Evolutionary conservation across 2,113 vertebrate genomes (phyloP).

Genomic region (Psittacula cyanocephala): DNA sequence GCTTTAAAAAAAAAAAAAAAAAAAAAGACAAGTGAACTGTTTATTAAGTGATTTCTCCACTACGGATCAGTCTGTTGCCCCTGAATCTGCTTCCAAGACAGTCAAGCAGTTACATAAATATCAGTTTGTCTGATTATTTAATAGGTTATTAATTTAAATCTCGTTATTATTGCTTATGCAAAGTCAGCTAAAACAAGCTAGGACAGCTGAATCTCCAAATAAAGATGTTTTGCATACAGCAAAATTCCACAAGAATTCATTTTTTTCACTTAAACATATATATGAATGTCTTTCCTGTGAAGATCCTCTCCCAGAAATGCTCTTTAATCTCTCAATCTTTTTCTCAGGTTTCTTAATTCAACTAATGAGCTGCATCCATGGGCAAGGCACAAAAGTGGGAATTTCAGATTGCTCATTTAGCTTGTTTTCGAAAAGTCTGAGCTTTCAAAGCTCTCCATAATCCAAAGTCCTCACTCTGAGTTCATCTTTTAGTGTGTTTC

Average conservation of each 20-base stretch:
- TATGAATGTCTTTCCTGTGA: not conserved
- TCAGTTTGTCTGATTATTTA: not conserved
- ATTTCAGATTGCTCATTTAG: not conserved
- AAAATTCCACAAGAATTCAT: not conserved
- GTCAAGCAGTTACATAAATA: not conserved
- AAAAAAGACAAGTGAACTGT: not conserved
- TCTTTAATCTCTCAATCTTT: not conserved
- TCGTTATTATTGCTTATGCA: not conserved
- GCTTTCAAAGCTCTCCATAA: not conserved
- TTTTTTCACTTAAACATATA: not conserved
- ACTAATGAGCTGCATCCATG: not conserved
- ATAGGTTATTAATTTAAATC: not conserved
- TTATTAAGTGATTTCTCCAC: not conserved
- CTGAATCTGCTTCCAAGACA: not conserved
- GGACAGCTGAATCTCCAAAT: not conserved
- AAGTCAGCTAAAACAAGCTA: constrained; percentile 6
- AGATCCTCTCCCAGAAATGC: not conserved
- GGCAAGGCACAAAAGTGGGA: not conserved
- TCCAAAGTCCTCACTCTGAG: not conserved
- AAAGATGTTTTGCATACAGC: not conserved
- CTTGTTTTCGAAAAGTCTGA: not conserved
- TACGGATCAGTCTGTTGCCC: not conserved
- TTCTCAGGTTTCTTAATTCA: not conserved
- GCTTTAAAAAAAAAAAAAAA: not conserved
- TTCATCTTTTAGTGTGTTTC: not conserved